Conservation (phyloP, 2,113 vertebrate species). For the Shinisaurus crocodilurus region DNA sequence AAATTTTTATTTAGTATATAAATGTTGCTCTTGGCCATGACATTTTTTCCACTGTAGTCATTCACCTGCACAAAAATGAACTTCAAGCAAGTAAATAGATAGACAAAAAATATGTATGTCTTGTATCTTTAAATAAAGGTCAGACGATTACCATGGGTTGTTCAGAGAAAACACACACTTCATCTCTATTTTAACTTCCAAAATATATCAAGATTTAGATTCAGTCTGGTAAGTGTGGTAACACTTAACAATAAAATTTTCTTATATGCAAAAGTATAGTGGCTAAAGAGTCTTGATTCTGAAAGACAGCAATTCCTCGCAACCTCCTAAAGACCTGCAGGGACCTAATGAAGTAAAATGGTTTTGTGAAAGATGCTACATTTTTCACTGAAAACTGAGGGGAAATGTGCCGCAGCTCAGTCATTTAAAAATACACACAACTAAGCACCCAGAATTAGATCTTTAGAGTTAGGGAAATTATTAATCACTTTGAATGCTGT, state of each 20-base stretch:
- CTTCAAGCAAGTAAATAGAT: conserved; percentile 14
- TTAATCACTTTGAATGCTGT: conserved; percentile 20
- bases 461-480: conserved; percentile 1
- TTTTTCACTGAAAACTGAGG: conserved; percentile 40
- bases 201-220: neutral
- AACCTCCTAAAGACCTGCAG: neutral
- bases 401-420: conserved; percentile 20
- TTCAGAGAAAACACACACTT: conserved; percentile 3
- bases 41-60: conserved; percentile 20
- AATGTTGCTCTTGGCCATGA: neutral
- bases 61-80: conserved; percentile 19
- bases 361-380: neutral
- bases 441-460: conserved; percentile 4
- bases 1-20: rapidly evolving
- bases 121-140: neutral
- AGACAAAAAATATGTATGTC: neutral
- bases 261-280: neutral
- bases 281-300: neutral
- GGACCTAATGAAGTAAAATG: rapidly evolving
- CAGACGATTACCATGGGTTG: rapidly evolving
- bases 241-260: conserved; percentile 19
- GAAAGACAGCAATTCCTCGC: neutral
- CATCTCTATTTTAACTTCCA: conserved; percentile 4
- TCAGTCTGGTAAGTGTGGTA: neutral
- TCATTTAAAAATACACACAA: neutral